Conservation (phyloP, 1,140 invertebrate genomes). For the Leptopilina clavipes region DNA sequence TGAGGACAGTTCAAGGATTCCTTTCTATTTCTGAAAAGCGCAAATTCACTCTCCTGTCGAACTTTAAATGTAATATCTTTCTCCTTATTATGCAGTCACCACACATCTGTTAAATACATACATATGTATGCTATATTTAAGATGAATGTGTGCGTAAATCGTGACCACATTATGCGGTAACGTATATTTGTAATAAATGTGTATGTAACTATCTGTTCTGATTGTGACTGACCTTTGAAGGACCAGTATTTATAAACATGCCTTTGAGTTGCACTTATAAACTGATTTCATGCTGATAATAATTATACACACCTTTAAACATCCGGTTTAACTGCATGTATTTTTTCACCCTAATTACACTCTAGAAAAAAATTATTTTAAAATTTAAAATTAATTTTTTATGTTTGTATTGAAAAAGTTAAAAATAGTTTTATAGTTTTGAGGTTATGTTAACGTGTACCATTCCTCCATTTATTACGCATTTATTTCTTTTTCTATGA, state of each 20-base stretch:
- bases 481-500: no score
- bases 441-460: no score
- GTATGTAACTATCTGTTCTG: slow-evolving; percentile 12
- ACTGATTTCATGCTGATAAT: slow-evolving; percentile 4
- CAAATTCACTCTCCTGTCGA: slow-evolving; percentile 21
- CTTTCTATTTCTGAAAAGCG: slow-evolving; percentile 24
- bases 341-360: background rate
- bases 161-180: slow-evolving; percentile 18
- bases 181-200: slow-evolving; percentile 3
- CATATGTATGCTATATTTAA: background rate
- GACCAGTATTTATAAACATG: slow-evolving; percentile 16
- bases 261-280: background rate
- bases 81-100: slow-evolving; percentile 17
- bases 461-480: no score
- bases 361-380: background rate
- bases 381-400: no score
- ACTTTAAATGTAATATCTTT: slow-evolving; percentile 31
- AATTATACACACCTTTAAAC: background rate
- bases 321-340: background rate
- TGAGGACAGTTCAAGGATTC: background rate
- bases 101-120: background rate
- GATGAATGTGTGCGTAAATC: slow-evolving; percentile 16
- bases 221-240: slow-evolving; percentile 32
- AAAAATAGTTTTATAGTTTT: no score
- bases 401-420: no score